phyloP scores from a whole-genome alignment of 2,113 vertebrate species.

The Pygoscelis antarcticus region DNA sequence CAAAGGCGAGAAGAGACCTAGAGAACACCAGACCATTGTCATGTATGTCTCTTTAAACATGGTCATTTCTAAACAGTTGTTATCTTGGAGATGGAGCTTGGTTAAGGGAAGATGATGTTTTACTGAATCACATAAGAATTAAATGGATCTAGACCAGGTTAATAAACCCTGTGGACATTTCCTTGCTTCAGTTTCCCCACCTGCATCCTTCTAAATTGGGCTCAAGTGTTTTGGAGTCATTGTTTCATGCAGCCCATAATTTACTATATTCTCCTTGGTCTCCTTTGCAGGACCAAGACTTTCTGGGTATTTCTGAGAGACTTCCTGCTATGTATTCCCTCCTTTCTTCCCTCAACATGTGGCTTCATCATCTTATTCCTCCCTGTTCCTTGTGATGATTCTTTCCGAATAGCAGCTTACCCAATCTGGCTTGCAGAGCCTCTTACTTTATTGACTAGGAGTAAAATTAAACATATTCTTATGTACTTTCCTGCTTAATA shows the following conservation, averaged over 20 bases:
- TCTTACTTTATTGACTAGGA: not conserved
- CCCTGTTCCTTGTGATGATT: not conserved
- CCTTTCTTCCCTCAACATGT: not conserved
- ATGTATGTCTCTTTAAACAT: not conserved
- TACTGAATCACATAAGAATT: not conserved
- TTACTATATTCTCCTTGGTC: not conserved
- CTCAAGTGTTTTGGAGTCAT: not conserved
- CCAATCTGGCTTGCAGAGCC: not conserved
- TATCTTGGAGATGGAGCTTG: not conserved
- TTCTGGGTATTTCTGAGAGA: not conserved
- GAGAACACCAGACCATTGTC: not conserved
- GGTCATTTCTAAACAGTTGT: not conserved
- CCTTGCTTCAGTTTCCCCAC: not conserved
- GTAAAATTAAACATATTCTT: slow-evolving; percentile 33
- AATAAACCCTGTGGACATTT: not conserved
- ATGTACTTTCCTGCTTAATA: slow-evolving; percentile 37
- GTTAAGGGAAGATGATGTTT: not conserved
- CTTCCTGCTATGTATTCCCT: not conserved
- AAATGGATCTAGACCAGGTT: not conserved
- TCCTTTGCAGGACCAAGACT: not conserved
- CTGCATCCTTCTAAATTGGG: not conserved
- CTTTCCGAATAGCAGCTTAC: not conserved
- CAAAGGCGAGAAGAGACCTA: not conserved
- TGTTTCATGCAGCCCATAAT: not conserved
- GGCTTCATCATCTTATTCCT: not conserved